A percentile compares a stretch with the other conserved stretches of the same genome.
Evolutionary conservation across 2,113 vertebrate genomes (phyloP).

Genomic region (human): GRCh38 chr4:136486501-136487000

Average conservation of each 20-base stretch:
- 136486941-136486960: not conserved
- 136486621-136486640: slow-evolving; percentile 8
- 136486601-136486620: slow-evolving; percentile 11
- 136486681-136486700: not conserved
- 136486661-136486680: slow-evolving; percentile 20
- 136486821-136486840: not conserved
- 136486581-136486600: not conserved
- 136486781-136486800: not conserved
- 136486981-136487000: not conserved
- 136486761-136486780: not conserved
- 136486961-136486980: not conserved
- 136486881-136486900: not conserved
- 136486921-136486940: slow-evolving; percentile 7
- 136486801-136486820: not conserved
- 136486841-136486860: not conserved
- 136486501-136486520: not conserved
- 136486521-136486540: not conserved
- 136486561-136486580: not conserved
- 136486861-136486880: not conserved
- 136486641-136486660: not conserved
- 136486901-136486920: not conserved
- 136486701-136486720: not conserved
- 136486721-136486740: not conserved
- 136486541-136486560: not conserved
- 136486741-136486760: not conserved